Percentiles rank a stretch among this genome's conserved stretches.
These are phyloP conservation scores for Oreortyx pictus DNA, from an alignment of 2,797 vertebrate species.

Conservation along the genomic window DNA sequence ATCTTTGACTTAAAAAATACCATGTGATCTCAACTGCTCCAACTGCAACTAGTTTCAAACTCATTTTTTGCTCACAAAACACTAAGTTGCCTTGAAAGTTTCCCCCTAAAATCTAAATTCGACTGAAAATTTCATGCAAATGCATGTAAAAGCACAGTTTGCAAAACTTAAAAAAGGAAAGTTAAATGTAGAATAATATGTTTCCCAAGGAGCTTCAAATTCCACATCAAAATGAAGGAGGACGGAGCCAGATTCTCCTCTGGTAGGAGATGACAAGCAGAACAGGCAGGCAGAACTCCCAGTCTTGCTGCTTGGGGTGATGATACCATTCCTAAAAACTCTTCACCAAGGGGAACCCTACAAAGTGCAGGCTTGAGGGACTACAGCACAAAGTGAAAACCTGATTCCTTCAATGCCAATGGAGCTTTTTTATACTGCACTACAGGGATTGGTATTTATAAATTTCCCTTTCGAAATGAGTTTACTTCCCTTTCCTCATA, in stretches of 20 bases:
- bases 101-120: not conserved
- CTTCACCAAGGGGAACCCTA: not conserved
- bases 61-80: not conserved
- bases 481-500: not conserved
- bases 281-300: not conserved
- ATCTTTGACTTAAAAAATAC: not conserved
- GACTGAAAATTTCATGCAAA: slow-evolving; percentile 4
- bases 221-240: not conserved
- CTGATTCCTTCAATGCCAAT: not conserved
- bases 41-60: not conserved
- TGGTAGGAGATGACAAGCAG: not conserved
- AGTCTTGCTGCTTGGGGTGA: not conserved
- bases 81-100: not conserved
- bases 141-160: not conserved
- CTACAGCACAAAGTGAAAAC: not conserved
- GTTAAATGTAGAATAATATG: not conserved
- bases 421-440: not conserved
- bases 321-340: not conserved
- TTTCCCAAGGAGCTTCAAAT: slow-evolving; percentile 1
- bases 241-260: not conserved
- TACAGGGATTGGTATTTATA: not conserved
- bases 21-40: slow-evolving; percentile 1
- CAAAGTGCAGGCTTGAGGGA: not conserved
- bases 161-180: not conserved
- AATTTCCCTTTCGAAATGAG: not conserved